Evolutionary conservation across 2,797 vertebrate species (phyloP).

Genomic region (Hybognathus amarus): DNA sequence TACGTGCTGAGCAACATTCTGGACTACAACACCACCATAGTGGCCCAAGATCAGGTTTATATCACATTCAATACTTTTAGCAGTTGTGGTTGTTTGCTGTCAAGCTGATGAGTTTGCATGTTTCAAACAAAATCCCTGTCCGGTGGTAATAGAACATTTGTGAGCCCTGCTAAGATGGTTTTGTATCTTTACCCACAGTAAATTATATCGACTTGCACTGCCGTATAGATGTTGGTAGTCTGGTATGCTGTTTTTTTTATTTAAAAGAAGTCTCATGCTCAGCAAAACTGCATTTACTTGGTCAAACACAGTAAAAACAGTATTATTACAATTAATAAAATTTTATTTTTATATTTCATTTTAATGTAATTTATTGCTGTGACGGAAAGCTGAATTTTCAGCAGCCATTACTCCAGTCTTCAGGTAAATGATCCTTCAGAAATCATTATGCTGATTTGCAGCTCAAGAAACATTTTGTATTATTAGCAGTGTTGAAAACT

Average conservation of each 20-base stretch:
- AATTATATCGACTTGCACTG: background rate
- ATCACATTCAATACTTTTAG: background rate
- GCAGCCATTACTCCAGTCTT: background rate
- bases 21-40: conserved; percentile 94
- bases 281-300: background rate
- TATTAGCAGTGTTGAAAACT: background rate
- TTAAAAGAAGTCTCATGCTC: background rate
- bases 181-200: background rate
- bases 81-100: background rate
- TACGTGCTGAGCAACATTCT: conserved; percentile 95
- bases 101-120: background rate
- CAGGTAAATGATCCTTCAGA: background rate
- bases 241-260: too few species aligned
- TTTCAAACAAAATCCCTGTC: background rate
- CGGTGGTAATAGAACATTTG: background rate
- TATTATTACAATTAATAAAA: background rate
- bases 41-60: conserved; percentile 94
- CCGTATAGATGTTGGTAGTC: background rate
- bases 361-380: background rate
- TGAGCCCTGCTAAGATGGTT: background rate
- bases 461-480: background rate
- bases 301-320: background rate
- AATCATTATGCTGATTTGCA: background rate
- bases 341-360: background rate
- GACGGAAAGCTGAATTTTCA: background rate